These are phyloP conservation scores for Artibeus lituratus DNA, from an alignment of 2,797 vertebrate species.

Conservation along the genomic window DNA sequence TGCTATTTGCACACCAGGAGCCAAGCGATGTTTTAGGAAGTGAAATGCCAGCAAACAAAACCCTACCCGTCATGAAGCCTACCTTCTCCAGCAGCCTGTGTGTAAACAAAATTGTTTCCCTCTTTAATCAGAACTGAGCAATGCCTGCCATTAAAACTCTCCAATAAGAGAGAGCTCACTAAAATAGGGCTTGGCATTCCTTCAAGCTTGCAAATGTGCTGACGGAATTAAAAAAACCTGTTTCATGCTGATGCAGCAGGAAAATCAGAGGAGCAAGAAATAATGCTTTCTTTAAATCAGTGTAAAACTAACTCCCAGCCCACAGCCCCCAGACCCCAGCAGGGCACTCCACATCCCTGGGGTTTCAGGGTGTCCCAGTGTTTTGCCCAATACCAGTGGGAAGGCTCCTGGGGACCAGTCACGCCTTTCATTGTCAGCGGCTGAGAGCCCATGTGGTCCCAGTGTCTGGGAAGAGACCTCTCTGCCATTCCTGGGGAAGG, in stretches of 20 bases:
- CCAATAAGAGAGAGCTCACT: neutral
- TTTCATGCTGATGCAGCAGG: slow-evolving; percentile 31
- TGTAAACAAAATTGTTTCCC: neutral
- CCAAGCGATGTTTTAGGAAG: neutral
- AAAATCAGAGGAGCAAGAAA: slow-evolving; percentile 12
- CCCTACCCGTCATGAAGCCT: neutral
- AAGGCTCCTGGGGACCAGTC: neutral
- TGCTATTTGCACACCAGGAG: neutral
- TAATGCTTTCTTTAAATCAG: neutral
- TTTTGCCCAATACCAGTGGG: neutral
- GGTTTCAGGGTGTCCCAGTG: rapidly evolving
- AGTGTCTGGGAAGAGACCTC: neutral
- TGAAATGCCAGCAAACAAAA: neutral
- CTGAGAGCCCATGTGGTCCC: neutral
- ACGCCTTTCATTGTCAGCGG: rapidly evolving
- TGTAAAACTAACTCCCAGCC: neutral
- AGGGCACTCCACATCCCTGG: rapidly evolving
- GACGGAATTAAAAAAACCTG: slow-evolving; percentile 42
- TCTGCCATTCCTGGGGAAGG: neutral
- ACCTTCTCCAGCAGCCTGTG: neutral
- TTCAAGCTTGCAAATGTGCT: slow-evolving; percentile 50
- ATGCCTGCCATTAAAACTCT: neutral
- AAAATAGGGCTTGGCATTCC: slow-evolving; percentile 26
- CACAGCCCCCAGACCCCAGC: neutral
- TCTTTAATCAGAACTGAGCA: neutral